Evolutionary conservation across 2,888 invertebrate genomes (phyloP), one percentile per base, ranked within the genome.

Genomic region (Sarcophaga caerulescens): DNA sequence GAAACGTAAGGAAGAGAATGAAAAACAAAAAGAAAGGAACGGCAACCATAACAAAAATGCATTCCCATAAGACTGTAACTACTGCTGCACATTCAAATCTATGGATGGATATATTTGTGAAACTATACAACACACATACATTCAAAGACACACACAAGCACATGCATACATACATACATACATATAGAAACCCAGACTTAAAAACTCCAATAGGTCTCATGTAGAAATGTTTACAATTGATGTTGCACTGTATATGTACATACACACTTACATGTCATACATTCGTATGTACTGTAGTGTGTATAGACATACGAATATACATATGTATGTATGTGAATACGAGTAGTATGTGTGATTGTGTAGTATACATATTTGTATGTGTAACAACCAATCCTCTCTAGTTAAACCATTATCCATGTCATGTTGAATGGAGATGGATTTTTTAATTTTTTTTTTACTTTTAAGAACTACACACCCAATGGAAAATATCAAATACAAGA

Each of bases 401-500:
- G 84, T 80, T 80, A 84, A 84, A 84, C 84, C 79, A 80, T 84
- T 80, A 84, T 80, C 79, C 84, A 66, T 84, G 84, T 75, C 75
- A 84, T 80, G 75, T 80, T 63, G 75, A 70, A 71, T 65, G 44
- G 60, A 70, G 59, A 80, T 84, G 84, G 60, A 52, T 80, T 52
- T 70, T 44, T 35, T 35, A 35, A 35, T 35, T 35, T 35, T 25
- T 25, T 25, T 35, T 35, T 35, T 35, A 35, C 8, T 35, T 35
- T 35, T 47, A 23, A 59, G 25, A 52, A 60, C 52, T 70, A 6
- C 23, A 4, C 14, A 12, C 21, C 65, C 75, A 25, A 5, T 79
- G 19, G 75, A 65, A 80, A 79, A 74, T 45, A 17, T 52, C 17
- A 17, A 0, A 52, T 8, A 35, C 35, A 35, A 1, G 35, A 35